These are phyloP conservation scores for Adelphocoris suturalis DNA, from an alignment of 2,888 invertebrate genomes.

Conservation along the genomic window DNA sequence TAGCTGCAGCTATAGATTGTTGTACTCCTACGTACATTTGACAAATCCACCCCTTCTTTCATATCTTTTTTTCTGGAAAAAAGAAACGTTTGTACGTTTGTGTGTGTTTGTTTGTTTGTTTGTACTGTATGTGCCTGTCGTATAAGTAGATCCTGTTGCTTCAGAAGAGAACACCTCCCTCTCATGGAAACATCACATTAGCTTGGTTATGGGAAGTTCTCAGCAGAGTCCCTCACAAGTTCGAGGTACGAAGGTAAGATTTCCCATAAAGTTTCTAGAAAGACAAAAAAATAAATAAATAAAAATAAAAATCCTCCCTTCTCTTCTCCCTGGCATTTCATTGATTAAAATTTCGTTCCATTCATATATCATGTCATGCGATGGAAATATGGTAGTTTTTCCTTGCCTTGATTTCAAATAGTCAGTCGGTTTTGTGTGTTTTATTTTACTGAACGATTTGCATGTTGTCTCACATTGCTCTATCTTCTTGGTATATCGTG, in stretches of 20 bases:
- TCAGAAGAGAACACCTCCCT: conserved; percentile 74
- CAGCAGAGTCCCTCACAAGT: conserved; percentile 45
- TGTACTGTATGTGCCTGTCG: conserved; percentile 69
- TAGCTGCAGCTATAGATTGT: background rate
- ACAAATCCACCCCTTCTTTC: conserved; percentile 15
- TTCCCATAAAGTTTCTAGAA: conserved; percentile 40
- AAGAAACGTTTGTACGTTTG: conserved; percentile 36
- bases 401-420: conserved; percentile 37
- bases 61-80: background rate
- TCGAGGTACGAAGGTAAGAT: conserved; percentile 60
- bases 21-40: background rate
- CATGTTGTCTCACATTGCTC: conserved; percentile 29
- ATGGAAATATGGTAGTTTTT: conserved; percentile 1
- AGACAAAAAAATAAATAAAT: background rate
- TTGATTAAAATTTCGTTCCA: background rate
- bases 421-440: conserved; percentile 42
- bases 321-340: background rate
- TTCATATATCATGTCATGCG: background rate
- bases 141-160: conserved; percentile 74
- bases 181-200: conserved; percentile 73
- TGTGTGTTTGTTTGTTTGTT: conserved; percentile 68
- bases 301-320: background rate
- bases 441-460: conserved; percentile 28
- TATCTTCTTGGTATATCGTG: conserved; percentile 26
- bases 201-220: conserved; percentile 52